phyloP scores from a whole-genome alignment of 2,797 vertebrate genomes.

The Urocyon cinereoargenteus region DNA sequence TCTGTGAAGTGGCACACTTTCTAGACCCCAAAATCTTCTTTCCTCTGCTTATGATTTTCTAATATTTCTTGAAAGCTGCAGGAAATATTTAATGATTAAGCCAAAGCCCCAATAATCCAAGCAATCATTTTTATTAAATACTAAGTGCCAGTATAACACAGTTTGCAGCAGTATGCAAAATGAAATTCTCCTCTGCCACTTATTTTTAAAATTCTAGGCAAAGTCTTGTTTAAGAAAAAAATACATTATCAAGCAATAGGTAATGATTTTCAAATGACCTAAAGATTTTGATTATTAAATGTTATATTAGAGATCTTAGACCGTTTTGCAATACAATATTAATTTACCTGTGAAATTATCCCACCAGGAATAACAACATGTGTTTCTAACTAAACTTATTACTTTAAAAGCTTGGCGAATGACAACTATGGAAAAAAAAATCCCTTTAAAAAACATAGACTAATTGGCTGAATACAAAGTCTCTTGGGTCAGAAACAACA shows the following conservation, averaged over 20 bases:
- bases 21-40: background rate
- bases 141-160: background rate
- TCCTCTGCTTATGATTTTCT: background rate
- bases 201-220: constrained; percentile 16
- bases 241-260: background rate
- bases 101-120: background rate
- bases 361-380: constrained; percentile 64
- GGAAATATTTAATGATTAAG: constrained; percentile 51
- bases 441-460: constrained; percentile 23
- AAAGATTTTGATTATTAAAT: constrained; percentile 28
- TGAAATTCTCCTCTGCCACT: background rate
- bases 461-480: constrained; percentile 63
- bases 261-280: constrained; percentile 41
- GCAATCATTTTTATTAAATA: constrained; percentile 45
- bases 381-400: constrained; percentile 79
- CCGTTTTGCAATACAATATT: constrained; percentile 44
- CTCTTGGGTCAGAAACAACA: constrained; percentile 69
- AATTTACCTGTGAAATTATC: constrained; percentile 66
- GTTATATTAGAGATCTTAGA: background rate
- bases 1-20: background rate
- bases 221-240: background rate
- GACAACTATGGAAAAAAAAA: constrained; percentile 57
- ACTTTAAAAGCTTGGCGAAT: constrained; percentile 63
- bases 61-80: constrained; percentile 5
- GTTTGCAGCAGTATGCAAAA: background rate